Evolutionary conservation across 2,113 vertebrate species (phyloP).

Genomic region (Dipodomys merriami): DNA sequence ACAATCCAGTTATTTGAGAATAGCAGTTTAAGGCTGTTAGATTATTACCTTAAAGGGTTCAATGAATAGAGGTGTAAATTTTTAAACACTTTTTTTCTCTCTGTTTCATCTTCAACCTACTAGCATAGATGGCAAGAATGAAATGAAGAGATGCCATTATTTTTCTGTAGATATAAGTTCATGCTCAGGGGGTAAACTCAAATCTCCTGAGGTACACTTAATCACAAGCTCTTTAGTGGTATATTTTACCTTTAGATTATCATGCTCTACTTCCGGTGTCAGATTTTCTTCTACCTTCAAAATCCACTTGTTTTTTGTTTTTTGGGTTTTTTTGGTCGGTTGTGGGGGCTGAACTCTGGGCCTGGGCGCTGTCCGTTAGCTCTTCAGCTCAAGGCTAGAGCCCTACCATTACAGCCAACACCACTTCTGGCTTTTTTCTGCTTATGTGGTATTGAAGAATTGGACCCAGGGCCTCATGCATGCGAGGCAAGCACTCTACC

Average conservation of each 20-base stretch:
- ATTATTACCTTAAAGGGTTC: constrained; percentile 5
- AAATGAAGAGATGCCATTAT: not conserved
- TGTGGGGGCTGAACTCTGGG: too few species aligned
- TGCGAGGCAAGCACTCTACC: too few species aligned
- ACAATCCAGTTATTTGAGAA: constrained; percentile 11
- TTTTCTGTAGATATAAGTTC: constrained; percentile 7
- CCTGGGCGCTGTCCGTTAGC: too few species aligned
- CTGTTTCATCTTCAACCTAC: not conserved
- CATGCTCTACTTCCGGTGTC: not conserved
- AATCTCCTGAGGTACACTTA: not conserved
- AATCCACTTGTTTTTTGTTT: not conserved
- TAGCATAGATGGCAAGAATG: not conserved
- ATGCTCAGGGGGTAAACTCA: not conserved
- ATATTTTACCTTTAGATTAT: not conserved
- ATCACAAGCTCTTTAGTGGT: not conserved
- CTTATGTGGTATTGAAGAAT: too few species aligned
- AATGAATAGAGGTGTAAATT: not conserved
- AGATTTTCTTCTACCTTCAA: not conserved
- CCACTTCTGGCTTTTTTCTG: too few species aligned
- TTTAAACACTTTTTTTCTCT: not conserved
- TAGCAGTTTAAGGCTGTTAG: not conserved
- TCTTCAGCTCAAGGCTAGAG: too few species aligned
- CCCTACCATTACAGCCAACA: too few species aligned
- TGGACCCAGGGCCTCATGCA: too few species aligned
- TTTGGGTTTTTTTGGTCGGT: too few species aligned